These are phyloP conservation scores for Bostrychus sinensis DNA, from an alignment of 2,113 vertebrate genomes.

Conservation along the genomic window DNA sequence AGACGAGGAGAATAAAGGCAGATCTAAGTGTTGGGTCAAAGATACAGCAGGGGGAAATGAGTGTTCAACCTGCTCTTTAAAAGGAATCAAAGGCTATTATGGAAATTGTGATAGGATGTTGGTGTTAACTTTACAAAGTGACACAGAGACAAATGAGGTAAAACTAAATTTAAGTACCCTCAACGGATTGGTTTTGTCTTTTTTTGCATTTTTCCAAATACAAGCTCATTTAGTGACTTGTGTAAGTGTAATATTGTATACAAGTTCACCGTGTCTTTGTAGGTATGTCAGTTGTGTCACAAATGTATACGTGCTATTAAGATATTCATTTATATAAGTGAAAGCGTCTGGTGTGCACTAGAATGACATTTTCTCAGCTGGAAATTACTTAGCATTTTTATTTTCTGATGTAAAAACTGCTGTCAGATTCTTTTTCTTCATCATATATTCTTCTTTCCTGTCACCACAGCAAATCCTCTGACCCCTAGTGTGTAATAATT, in stretches of 20 bases:
- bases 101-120: conserved; percentile 9
- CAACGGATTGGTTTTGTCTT: not conserved
- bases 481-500: no score
- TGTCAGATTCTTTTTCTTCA: no score
- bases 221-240: not conserved
- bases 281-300: not conserved
- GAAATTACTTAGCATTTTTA: no score
- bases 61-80: conserved; percentile 7
- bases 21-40: conserved; percentile 17
- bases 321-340: no score
- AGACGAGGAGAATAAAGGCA: conserved; percentile 13
- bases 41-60: conserved; percentile 10
- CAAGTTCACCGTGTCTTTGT: no score
- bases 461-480: no score
- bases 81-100: conserved; percentile 12
- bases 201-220: not conserved
- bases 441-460: no score
- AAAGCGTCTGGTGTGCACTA: no score
- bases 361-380: no score
- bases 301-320: not conserved
- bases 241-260: no score
- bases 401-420: no score
- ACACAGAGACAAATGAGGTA: conserved; percentile 3
- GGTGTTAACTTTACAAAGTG: conserved; percentile 9
- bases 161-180: not conserved